Conservation (phyloP, 2,888 invertebrate species). For the Dryobotodes eremita region DNA sequence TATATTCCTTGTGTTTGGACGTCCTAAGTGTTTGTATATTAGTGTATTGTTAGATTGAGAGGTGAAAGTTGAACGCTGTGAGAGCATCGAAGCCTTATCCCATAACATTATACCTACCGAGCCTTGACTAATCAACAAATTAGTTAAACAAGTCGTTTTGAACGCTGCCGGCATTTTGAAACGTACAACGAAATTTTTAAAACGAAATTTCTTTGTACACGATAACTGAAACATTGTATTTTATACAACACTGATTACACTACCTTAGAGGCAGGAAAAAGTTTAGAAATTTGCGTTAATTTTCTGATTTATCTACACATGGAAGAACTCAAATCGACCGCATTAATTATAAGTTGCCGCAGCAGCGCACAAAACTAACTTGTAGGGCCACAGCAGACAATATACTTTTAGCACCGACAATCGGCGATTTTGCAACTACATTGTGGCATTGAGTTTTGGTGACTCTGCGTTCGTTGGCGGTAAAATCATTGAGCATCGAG, state of each 20-base stretch:
- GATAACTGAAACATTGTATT: slow-evolving; percentile 47
- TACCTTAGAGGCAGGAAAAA: slow-evolving; percentile 22
- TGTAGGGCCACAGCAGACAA: not conserved
- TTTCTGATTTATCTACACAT: slow-evolving; percentile 38
- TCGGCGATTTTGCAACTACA: not conserved
- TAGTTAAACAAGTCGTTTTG: slow-evolving; percentile 43
- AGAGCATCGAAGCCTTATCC: slow-evolving; percentile 49
- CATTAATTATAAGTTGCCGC: not conserved
- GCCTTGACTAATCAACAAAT: slow-evolving; percentile 56
- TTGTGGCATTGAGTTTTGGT: not conserved
- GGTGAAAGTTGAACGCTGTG: slow-evolving; percentile 27
- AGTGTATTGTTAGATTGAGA: slow-evolving; percentile 34
- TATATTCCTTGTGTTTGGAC: slow-evolving; percentile 42
- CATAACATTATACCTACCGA: slow-evolving; percentile 54
- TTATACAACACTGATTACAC: slow-evolving; percentile 38
- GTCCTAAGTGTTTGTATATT: slow-evolving; percentile 24
- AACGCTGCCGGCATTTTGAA: slow-evolving; percentile 46
- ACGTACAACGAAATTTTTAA: slow-evolving; percentile 52
- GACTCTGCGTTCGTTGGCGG: not conserved
- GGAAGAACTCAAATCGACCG: slow-evolving; percentile 30
- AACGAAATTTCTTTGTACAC: slow-evolving; percentile 49
- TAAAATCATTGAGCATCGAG: not conserved
- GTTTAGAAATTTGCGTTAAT: not conserved
- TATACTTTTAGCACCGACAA: not conserved
- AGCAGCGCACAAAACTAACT: slow-evolving; percentile 51